Percentiles rank a stretch among this genome's conserved stretches.
Conservation (phyloP, 1,140 invertebrate species). For the Gryllus bimaculatus region DNA sequence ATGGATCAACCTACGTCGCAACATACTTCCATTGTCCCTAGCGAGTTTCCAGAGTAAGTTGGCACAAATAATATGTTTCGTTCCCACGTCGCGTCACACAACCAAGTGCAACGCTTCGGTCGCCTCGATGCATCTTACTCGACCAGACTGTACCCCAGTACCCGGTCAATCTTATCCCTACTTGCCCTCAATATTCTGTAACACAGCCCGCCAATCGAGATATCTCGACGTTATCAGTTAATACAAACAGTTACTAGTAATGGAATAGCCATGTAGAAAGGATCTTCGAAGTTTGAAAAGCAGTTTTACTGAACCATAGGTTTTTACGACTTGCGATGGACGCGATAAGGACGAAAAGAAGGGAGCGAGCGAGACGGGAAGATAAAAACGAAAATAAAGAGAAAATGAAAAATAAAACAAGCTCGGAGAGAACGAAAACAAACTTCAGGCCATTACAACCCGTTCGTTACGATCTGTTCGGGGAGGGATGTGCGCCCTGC, state of each 20-base stretch:
- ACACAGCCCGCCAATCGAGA: not conserved
- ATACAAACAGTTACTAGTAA: slow-evolving; percentile 5
- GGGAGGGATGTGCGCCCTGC: not conserved
- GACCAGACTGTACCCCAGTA: not conserved
- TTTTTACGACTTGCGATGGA: not conserved
- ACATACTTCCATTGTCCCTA: no score
- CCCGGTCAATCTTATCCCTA: not conserved
- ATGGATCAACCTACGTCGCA: no score
- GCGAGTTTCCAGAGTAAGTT: no score
- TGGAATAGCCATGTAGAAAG: slow-evolving; percentile 4
- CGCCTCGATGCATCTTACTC: not conserved
- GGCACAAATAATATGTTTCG: no score
- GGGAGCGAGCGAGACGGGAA: not conserved
- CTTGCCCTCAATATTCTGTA: not conserved
- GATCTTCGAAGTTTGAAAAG: slow-evolving; percentile 4
- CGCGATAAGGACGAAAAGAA: not conserved
- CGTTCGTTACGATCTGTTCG: not conserved
- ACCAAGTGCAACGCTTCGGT: no score
- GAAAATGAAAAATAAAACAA: not conserved
- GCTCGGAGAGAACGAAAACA: not conserved
- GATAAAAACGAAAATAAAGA: not conserved
- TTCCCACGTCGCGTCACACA: no score
- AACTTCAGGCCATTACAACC: not conserved
- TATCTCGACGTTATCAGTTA: slow-evolving; percentile 4
- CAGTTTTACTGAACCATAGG: not conserved